Evolutionary conservation across 2,113 vertebrate species (phyloP).

Genomic region (Dromaius novaehollandiae): DNA sequence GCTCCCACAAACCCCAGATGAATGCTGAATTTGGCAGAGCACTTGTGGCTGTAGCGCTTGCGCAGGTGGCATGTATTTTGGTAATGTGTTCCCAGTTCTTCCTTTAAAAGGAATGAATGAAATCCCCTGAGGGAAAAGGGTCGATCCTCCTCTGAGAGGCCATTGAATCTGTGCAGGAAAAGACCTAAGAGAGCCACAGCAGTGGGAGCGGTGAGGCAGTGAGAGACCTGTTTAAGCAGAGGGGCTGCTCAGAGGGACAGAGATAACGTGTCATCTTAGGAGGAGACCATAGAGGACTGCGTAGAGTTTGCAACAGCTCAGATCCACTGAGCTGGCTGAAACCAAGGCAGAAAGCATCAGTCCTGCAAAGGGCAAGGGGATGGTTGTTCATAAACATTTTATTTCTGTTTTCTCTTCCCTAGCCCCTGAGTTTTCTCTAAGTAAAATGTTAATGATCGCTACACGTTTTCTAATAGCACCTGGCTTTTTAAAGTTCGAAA

Average conservation of each 20-base stretch:
- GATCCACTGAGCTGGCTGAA: not conserved
- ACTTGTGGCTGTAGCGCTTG: not conserved
- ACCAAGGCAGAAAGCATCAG: not conserved
- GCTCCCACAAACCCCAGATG: not conserved
- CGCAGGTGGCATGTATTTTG: not conserved
- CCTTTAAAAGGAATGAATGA: not conserved
- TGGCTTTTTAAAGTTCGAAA: not conserved
- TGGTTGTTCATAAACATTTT: not conserved
- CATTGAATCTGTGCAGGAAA: accelerated
- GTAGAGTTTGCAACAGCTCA: not conserved
- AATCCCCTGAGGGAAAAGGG: not conserved
- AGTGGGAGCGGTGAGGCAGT: not conserved
- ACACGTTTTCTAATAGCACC: not conserved
- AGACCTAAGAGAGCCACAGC: not conserved
- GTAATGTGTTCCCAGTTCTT: not conserved
- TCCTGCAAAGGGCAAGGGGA: not conserved
- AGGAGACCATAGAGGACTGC: not conserved
- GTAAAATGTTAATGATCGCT: not conserved
- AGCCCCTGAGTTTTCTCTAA: not conserved
- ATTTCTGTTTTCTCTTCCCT: not conserved
- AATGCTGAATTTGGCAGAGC: not conserved
- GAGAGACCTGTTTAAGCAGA: not conserved
- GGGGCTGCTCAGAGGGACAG: not conserved
- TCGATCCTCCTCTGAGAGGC: not conserved
- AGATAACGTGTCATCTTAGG: not conserved